Conservation (phyloP, 2,797 vertebrate species). For the Mus caroli region DNA sequence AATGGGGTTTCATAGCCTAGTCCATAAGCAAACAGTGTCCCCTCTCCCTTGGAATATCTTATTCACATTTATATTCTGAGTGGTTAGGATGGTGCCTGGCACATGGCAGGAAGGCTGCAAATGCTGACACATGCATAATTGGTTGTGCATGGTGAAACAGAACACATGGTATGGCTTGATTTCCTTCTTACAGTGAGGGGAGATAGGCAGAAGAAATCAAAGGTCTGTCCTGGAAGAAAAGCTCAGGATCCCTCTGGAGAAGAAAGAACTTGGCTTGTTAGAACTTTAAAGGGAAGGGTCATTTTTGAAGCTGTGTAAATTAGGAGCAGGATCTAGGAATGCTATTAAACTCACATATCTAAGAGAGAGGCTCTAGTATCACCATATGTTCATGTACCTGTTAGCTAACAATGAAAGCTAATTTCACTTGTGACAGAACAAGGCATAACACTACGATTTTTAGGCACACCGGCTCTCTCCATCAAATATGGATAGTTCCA, state of each 20-base stretch:
- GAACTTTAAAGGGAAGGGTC: background rate
- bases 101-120: background rate
- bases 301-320: slow-evolving; percentile 14
- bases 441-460: background rate
- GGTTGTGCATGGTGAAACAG: background rate
- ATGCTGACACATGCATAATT: slow-evolving; percentile 13
- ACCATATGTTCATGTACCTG: background rate
- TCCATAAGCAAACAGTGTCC: background rate
- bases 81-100: background rate
- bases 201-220: slow-evolving; percentile 55
- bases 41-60: background rate
- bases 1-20: background rate
- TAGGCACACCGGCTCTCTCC: slow-evolving; percentile 4
- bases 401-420: slow-evolving; percentile 54
- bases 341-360: slow-evolving; percentile 8
- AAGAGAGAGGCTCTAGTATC: slow-evolving; percentile 6
- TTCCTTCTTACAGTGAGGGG: background rate
- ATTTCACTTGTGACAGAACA: slow-evolving; percentile 40
- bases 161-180: background rate
- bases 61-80: slow-evolving; percentile 16
- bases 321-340: slow-evolving; percentile 46
- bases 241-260: background rate
- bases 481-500: slow-evolving; percentile 67
- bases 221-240: slow-evolving; percentile 56
- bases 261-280: slow-evolving; percentile 9